Percentiles rank a stretch among this genome's conserved stretches.
Conservation (phyloP, 2,888 invertebrate genomes). For the Pyrrhosoma nymphula region DNA sequence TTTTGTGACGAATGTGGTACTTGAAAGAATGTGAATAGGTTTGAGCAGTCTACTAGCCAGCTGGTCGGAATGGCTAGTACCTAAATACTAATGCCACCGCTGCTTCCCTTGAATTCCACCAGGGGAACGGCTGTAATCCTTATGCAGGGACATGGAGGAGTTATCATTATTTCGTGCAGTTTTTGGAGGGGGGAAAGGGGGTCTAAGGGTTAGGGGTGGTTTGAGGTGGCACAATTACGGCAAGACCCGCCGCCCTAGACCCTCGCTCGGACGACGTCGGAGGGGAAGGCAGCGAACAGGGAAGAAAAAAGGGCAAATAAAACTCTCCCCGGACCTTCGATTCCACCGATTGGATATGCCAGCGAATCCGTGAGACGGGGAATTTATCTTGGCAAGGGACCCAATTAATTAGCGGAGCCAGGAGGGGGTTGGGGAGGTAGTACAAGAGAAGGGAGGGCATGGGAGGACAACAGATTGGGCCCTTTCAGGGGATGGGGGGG, state of each 20-base stretch:
- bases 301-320: background rate
- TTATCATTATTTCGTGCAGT: no score
- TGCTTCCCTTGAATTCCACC: no score
- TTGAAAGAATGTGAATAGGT: no score
- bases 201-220: background rate
- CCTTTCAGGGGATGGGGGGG: background rate
- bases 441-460: background rate
- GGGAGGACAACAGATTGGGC: slow-evolving; percentile 21
- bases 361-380: slow-evolving; percentile 35
- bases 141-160: no score
- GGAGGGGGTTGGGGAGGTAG: background rate
- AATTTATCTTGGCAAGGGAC: slow-evolving; percentile 38
- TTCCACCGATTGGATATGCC: background rate
- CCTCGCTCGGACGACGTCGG: background rate
- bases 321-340: background rate
- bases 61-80: no score
- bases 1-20: no score
- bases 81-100: no score
- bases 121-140: no score
- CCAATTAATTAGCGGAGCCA: slow-evolving; percentile 61
- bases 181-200: background rate
- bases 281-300: background rate
- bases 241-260: background rate
- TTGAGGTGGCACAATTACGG: background rate
- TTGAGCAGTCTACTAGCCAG: no score